These are phyloP conservation scores for Tanypteryx hageni DNA, from an alignment of 2,888 invertebrate species.

Conservation along the genomic window DNA sequence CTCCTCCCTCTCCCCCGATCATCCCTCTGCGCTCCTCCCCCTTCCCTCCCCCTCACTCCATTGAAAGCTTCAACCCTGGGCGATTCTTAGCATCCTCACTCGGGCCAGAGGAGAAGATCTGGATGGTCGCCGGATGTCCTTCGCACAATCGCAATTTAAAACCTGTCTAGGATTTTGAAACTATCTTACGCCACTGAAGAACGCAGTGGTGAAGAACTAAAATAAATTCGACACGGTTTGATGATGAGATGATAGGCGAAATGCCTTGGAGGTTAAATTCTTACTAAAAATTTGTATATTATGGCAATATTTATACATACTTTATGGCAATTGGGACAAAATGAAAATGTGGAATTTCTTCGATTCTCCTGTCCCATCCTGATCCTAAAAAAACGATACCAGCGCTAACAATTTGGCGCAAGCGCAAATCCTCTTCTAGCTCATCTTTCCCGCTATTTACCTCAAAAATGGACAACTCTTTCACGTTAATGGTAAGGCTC, in stretches of 20 bases:
- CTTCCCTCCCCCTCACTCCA: slow-evolving; percentile 14
- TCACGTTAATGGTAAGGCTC: neutral
- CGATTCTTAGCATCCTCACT: slow-evolving; percentile 54
- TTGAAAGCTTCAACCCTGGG: slow-evolving; percentile 61
- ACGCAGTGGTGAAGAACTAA: slow-evolving; percentile 14
- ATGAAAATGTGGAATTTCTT: too few species aligned
- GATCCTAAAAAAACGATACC: too few species aligned
- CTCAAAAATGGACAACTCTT: neutral
- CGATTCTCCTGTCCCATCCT: too few species aligned
- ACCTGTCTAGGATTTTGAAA: slow-evolving; percentile 55
- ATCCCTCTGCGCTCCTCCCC: neutral
- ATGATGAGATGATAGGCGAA: neutral
- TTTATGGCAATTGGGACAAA: too few species aligned
- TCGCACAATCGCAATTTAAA: slow-evolving; percentile 60
- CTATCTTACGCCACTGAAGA: slow-evolving; percentile 44
- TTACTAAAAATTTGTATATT: too few species aligned
- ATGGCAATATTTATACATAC: too few species aligned
- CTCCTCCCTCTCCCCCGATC: neutral
- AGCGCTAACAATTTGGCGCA: neutral
- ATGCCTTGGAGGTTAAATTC: too few species aligned
- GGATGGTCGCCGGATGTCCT: slow-evolving; percentile 59
- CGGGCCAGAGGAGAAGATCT: slow-evolving; percentile 20
- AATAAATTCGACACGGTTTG: slow-evolving; percentile 36
- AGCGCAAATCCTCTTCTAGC: neutral
- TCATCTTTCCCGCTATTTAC: neutral